Evolutionary conservation across 1,140 invertebrate genomes (phyloP), one percentile per base, ranked within the genome.

Genomic region (Helicoverpa armigera): DNA sequence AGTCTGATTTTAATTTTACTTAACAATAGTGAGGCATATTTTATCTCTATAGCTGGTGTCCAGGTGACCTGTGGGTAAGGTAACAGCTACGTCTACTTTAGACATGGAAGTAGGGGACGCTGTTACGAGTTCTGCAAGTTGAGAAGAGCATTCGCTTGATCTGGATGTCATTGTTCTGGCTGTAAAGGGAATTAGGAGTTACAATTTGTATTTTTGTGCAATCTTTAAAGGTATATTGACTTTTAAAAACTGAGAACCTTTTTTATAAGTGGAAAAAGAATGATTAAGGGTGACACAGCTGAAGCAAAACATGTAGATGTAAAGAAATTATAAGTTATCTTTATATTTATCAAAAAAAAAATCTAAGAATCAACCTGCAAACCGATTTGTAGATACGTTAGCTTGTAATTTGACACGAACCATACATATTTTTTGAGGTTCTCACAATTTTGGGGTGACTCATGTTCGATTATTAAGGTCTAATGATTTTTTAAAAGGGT

Each of bases 141-240:
- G 91, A 0, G 92, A 92, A 1, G 92, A 94, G 69, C 92, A 93
- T 74, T 94, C 93, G 67, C 93, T 94, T 14, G 93, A 94, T 18
- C 92, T 86, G 81, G 93, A 94, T 83, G 93, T 94, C 91, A 94
- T 92, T 67, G 93, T 94, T 83, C 92, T 78, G 0, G 91, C 91
- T 94, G 86, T 35, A 84, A 83, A 14, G 35, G 35, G 12, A 35
- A 29, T 13, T 3, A 9, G n/a, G 1, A 48, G 31, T 74, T 48
- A 74, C 31, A 43, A 43, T 54, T 0, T 23, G 3, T 60, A 2
- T 60, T 1, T 23, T 2, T 35, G 35, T 35, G 35, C 3, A 35
- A 35, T 35, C 35, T 35, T 35, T 43, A 43, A 43, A 43, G 5
- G 0, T 43, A 43, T 0, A 43, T 9, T 7, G 5, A 7, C 35